These are phyloP conservation scores for Orchesellides sinensis DNA, from an alignment of 2,888 invertebrate genomes.

Conservation along the genomic window DNA sequence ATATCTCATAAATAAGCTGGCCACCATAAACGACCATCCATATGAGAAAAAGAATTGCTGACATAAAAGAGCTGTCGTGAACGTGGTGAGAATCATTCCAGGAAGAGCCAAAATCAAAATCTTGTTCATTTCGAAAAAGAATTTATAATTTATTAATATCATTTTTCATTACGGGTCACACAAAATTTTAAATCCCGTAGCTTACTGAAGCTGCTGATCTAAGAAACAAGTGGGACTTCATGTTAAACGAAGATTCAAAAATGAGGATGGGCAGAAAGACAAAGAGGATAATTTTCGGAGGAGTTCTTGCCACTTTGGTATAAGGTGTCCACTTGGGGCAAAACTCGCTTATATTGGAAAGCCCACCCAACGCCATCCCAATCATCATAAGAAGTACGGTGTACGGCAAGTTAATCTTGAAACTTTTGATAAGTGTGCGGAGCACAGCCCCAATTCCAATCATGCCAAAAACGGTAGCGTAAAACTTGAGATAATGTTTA, in stretches of 20 bases:
- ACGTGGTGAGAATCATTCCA: constrained; percentile 72
- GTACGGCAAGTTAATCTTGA: constrained; percentile 76
- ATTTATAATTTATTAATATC: not conserved
- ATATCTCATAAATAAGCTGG: constrained; percentile 76
- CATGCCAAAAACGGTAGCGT: constrained; percentile 68
- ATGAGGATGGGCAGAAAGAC: constrained; percentile 73
- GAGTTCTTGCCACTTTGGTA: constrained; percentile 68
- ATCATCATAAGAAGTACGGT: constrained; percentile 77
- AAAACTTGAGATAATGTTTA: constrained; percentile 63
- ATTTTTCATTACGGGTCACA: too few species aligned
- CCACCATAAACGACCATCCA: constrained; percentile 76
- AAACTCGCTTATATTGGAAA: constrained; percentile 31
- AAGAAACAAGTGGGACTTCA: constrained; percentile 73
- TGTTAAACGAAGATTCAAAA: constrained; percentile 72
- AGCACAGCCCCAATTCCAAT: constrained; percentile 72
- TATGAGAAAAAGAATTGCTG: constrained; percentile 73
- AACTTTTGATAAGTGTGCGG: constrained; percentile 67
- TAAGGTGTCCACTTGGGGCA: constrained; percentile 57
- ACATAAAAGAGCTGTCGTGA: constrained; percentile 70
- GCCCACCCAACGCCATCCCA: constrained; percentile 76
- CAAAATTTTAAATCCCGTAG: not conserved
- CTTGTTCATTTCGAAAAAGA: too few species aligned
- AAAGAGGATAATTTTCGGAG: constrained; percentile 68
- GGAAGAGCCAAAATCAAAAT: constrained; percentile 72
- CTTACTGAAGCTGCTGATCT: constrained; percentile 39